A percentile compares a stretch with the other conserved stretches of the same genome.
Conservation (phyloP, 2,888 invertebrate genomes). For the Agrochola macilenta region DNA sequence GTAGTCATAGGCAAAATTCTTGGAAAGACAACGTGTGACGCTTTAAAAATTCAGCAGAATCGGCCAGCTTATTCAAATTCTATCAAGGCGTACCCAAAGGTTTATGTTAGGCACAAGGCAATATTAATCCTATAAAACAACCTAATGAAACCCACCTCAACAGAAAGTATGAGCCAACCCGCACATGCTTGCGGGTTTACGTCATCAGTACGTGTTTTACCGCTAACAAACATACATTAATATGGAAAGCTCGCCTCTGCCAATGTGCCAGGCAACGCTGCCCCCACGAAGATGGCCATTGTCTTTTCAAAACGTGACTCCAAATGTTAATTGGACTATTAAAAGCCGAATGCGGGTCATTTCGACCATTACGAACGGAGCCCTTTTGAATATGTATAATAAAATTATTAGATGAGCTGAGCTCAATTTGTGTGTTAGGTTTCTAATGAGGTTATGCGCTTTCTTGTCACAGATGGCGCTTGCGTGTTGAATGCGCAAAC, state of each 20-base stretch:
- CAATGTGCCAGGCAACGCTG: conserved; percentile 89
- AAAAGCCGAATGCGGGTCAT: conserved; percentile 90
- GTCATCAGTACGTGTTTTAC: conserved; percentile 89
- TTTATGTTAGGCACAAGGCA: conserved; percentile 53
- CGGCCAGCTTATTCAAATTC: conserved; percentile 58
- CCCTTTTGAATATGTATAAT: conserved; percentile 91
- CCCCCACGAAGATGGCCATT: conserved; percentile 90
- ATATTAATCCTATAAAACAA: conserved; percentile 64
- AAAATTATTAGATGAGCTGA: conserved; percentile 89
- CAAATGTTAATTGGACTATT: conserved; percentile 90
- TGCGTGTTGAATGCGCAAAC: conserved; percentile 87
- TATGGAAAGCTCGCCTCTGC: conserved; percentile 88
- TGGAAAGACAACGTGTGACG: conserved; percentile 30
- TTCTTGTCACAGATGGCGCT: conserved; percentile 89
- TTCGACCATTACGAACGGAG: conserved; percentile 87
- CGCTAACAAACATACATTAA: conserved; percentile 91
- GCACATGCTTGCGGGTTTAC: conserved; percentile 84
- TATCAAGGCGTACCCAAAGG: conserved; percentile 36
- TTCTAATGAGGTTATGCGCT: conserved; percentile 91
- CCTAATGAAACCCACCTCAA: conserved; percentile 73
- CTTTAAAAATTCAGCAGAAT: conserved; percentile 46
- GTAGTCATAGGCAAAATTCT: conserved; percentile 54
- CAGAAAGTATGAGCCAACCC: conserved; percentile 78
- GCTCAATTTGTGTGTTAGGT: conserved; percentile 89
- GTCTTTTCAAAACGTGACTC: conserved; percentile 90